A percentile compares a stretch with the other conserved stretches of the same genome.
Evolutionary conservation across 37 sponge, comb jelly and placozoan species (phyloP).

Genomic region (Axinella damicornis): DNA sequence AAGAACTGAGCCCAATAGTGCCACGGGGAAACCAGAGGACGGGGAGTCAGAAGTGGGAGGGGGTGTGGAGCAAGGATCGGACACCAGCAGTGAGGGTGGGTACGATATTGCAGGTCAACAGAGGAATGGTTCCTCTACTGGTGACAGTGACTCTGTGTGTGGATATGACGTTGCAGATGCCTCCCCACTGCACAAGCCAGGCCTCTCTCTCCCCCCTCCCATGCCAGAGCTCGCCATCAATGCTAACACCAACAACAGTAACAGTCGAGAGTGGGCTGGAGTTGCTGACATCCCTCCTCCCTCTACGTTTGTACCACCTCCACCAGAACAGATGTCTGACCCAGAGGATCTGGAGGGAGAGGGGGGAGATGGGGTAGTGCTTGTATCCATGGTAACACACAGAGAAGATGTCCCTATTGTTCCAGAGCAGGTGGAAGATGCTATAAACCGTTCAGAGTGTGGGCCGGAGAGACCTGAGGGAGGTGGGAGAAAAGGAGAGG

Average conservation of each 20-base stretch:
- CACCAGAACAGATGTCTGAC: not conserved
- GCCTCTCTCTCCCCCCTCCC: conserved; percentile 1
- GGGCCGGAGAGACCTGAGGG: not conserved
- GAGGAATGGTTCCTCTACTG: not conserved
- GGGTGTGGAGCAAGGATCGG: not conserved
- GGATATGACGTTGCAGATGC: not conserved
- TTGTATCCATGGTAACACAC: not conserved
- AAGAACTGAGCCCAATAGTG: not conserved
- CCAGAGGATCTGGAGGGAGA: conserved; percentile 11
- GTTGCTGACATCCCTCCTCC: not conserved
- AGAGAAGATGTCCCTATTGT: not conserved
- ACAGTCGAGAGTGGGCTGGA: not conserved
- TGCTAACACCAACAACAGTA: conserved; percentile 20
- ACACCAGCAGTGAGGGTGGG: not conserved
- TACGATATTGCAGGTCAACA: too few relatives aligned
- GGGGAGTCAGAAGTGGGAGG: not conserved
- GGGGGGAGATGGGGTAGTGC: not conserved
- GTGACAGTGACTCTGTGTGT: not conserved
- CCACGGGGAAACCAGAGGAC: not conserved
- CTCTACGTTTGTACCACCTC: not conserved
- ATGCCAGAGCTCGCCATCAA: not conserved
- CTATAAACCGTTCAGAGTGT: not conserved
- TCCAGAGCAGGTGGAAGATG: not conserved
- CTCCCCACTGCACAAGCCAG: not conserved
- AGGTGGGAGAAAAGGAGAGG: not conserved